Conservation (phyloP, 2,113 vertebrate species). For the Anseranas semipalmata region DNA sequence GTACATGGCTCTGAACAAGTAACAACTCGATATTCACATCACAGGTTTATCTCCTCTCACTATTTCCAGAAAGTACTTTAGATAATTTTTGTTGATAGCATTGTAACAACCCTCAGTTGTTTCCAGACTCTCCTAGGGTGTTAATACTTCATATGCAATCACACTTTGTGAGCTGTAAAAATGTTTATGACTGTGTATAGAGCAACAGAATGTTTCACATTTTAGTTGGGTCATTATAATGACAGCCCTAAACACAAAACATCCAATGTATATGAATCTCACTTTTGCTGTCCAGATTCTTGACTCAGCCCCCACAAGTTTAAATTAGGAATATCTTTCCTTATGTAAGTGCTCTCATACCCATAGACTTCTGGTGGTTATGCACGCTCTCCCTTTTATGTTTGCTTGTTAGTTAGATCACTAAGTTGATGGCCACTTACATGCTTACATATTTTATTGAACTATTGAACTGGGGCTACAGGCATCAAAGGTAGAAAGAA, state of each 20-base stretch:
- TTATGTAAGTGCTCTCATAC: not conserved
- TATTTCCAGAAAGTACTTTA: not conserved
- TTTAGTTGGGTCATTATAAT: not conserved
- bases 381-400: not conserved
- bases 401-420: not conserved
- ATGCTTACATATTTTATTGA: not conserved
- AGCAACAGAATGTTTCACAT: not conserved
- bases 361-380: not conserved
- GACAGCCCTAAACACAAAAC: not conserved
- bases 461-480: not conserved
- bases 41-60: not conserved
- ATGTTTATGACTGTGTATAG: not conserved
- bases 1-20: not conserved
- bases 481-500: not conserved
- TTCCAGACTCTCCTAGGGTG: not conserved
- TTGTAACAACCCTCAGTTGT: not conserved
- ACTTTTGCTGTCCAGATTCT: not conserved
- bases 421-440: not conserved
- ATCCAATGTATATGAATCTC: not conserved
- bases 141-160: conserved; percentile 25
- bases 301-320: not conserved
- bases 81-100: not conserved
- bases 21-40: not conserved
- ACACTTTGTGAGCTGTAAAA: not conserved
- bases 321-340: not conserved